Percentiles rank a stretch among this genome's conserved stretches.
phyloP scores from a whole-genome alignment of 1,140 invertebrate species.

The Zaprionus inermis region DNA sequence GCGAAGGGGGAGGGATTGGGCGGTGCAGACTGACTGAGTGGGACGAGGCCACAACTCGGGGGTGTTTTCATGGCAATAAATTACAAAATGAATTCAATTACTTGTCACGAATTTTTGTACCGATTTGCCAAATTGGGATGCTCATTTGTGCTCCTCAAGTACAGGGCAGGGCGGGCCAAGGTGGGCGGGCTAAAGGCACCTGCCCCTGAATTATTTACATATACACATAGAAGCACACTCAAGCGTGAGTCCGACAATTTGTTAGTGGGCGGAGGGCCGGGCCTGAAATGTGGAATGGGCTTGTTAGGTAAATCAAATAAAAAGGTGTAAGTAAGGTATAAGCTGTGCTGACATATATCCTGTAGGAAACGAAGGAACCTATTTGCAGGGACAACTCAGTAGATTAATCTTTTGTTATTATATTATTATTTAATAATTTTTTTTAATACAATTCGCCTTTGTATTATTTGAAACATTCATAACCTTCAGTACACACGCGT shows the following conservation, averaged over 20 bases:
- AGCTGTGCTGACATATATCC: neutral
- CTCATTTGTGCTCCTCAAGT: conserved; percentile 36
- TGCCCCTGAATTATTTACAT: conserved; percentile 42
- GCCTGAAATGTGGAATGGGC: neutral
- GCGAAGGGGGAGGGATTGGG: too few species aligned
- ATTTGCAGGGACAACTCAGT: too few species aligned
- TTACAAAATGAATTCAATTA: conserved; percentile 82
- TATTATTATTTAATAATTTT: neutral
- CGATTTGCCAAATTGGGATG: conserved; percentile 66
- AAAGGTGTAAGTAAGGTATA: neutral
- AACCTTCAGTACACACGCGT: neutral
- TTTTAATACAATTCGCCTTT: too few species aligned
- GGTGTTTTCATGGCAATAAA: conserved; percentile 77
- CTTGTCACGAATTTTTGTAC: conserved; percentile 75
- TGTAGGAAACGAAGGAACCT: neutral
- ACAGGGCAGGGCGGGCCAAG: neutral
- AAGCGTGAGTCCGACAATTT: conserved; percentile 27
- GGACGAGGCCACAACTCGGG: conserved; percentile 24
- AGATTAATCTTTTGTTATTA: too few species aligned
- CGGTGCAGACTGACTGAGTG: neutral
- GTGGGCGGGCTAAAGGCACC: neutral
- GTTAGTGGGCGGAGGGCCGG: neutral
- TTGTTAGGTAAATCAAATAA: conserved; percentile 11
- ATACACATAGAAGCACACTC: conserved; percentile 5
- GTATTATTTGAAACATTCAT: neutral